Base-by-base conservation (phyloP, 2,797 vertebrate species). In the Sebastiscus tertius region DNA sequence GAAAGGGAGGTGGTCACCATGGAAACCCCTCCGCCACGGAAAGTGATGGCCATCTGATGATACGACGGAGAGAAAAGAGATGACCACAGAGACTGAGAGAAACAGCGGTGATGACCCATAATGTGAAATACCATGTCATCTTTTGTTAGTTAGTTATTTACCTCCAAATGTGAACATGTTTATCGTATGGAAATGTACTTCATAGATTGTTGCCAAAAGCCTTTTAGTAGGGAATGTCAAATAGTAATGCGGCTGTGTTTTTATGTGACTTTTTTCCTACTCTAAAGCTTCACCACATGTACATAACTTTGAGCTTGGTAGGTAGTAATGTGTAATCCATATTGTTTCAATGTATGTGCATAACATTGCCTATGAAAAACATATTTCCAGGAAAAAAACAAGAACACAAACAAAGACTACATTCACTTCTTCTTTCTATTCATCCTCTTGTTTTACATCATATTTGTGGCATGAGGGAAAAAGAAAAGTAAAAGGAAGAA, bases 41-140 rank as follows among this genome's bases (percentile, higher is more conserved):
- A 86, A 74, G 55, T 92, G 82, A 90, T 93, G 56, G 87, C 93
- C 55, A 94, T 94, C 65, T 94, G 84, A 95, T 64, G 56, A 65
- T 3, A n/a, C 3, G 0, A 22, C 5, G 14, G 14, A 46, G 46
- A 62, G 46, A 13, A n/a, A 59, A 59, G 10, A 54, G 54, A 61
- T 5, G n/a, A 64, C 16, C 2, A 55, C 36, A 70, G 27, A 61
- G 56, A 70, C 7, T 26, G 33, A 71, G 20, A 33, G 20, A 65
- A 29, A 62, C 10, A 61, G 29, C 9, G 16, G 6, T 34, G 13
- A 29, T 55, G 39, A 54, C 26, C 6, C 34, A 29, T 22, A 46
- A 75, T 62, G 55, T 86, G 20, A 77, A 68, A 49, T 20, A 14
- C 3, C 12, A 16, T 52, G 8, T 42, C 6, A 24, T 80, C 27